Evolutionary conservation across 2,888 invertebrate species (phyloP), one percentile per base, ranked within the genome.

Genomic region (Acleris cristana): DNA sequence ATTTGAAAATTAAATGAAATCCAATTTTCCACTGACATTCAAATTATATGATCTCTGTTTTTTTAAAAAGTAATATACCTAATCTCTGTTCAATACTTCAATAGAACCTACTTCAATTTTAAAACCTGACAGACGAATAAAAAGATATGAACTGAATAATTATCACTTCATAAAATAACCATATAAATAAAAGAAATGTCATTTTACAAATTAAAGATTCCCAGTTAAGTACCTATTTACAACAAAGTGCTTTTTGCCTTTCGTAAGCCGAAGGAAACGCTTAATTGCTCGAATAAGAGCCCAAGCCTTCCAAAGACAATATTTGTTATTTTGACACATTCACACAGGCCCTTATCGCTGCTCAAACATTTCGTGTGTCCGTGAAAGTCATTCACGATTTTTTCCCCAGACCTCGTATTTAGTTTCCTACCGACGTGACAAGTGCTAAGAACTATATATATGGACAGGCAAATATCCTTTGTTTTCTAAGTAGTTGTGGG

Each of bases 311-410:
- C 80, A 85, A 80, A 85, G 88, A 88, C 89, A 92, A 92, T 92
- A 90, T 89, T 90, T 90, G 87, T 87, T 87, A 85, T 92, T 93
- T 93, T 93, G 92, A 91, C 92, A 90, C 90, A 92, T 92, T 93
- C 92, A 92, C 90, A 90, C 89, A 89, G 83, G 77, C 64, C 84
- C 89, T 92, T 92, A 92, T 92, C 92, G 83, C 82, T 85, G 83
- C 77, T 74, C 86, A 89, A 89, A 92, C 87, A 90, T 92, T 76
- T 80, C 87, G 90, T 87, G 90, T 92, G 84, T 83, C 81, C 86
- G 90, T 88, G 89, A 91, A 91, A 89, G 88, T 83, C 85, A 87
- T 90, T 87, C 86, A 88, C 77, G 78, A 77, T 88, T 90, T 90
- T 90, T 86, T 89, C 84, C 56, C 76, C 79, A 82, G 82, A 82